phyloP scores from a whole-genome alignment of 2,797 vertebrate genomes.

The Nannoperca obscura region DNA sequence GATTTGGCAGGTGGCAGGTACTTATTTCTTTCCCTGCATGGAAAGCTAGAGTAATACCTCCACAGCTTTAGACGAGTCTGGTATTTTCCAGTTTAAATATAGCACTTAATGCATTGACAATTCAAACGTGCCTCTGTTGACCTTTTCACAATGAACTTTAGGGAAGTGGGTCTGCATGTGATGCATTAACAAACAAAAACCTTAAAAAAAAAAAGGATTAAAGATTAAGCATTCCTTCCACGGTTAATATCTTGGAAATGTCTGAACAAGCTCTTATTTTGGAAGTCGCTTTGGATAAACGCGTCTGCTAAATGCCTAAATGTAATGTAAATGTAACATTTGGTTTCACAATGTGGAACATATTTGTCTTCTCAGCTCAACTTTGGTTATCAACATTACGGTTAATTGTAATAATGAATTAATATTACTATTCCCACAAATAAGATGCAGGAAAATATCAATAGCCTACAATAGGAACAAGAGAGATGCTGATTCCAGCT shows the following conservation, averaged over 20 bases:
- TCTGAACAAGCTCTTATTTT: too few relatives aligned
- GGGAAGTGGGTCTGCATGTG: constrained; percentile 8
- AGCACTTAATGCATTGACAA: constrained; percentile 9
- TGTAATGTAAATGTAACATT: too few relatives aligned
- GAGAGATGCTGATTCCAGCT: not conserved
- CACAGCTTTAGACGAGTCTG: constrained; percentile 23
- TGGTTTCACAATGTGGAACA: not conserved
- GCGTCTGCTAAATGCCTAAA: too few relatives aligned
- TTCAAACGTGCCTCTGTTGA: constrained; percentile 19
- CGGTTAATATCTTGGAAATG: not conserved
- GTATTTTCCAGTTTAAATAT: constrained; percentile 48
- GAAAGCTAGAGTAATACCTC: constrained; percentile 32
- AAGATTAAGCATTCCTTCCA: not conserved
- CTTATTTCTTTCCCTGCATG: not conserved
- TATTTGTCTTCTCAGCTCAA: not conserved
- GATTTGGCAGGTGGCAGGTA: too few relatives aligned
- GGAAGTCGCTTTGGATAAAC: too few relatives aligned
- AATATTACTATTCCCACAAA: not conserved
- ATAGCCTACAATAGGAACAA: not conserved
- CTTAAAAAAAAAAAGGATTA: not conserved
- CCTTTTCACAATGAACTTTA: constrained; percentile 17
- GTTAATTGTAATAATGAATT: not conserved
- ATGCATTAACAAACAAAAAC: constrained; percentile 5
- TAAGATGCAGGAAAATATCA: not conserved
- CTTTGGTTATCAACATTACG: not conserved